Conservation (phyloP, 2,797 vertebrate genomes). For the Pelobates cultripes region DNA sequence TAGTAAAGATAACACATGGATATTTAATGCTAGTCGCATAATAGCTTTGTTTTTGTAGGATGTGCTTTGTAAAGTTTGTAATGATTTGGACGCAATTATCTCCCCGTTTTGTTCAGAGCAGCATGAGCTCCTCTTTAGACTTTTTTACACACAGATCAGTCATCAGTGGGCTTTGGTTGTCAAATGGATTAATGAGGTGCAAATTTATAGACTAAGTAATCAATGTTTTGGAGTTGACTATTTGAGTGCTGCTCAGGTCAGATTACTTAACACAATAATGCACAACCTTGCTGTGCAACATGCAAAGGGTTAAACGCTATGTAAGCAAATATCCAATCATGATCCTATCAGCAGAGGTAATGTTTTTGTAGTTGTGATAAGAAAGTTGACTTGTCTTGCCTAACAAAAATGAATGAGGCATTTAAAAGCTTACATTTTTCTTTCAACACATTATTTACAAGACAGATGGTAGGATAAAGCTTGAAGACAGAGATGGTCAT, state of each 20-base stretch:
- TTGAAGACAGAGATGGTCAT: conserved; percentile 31
- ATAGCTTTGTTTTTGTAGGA: conserved; percentile 26
- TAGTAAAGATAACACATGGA: no score
- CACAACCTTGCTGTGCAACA: conserved; percentile 3
- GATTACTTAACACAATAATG: neutral
- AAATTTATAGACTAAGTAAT: conserved; percentile 45
- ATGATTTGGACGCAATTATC: no score
- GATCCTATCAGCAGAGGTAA: conserved; percentile 40
- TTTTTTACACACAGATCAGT: conserved; percentile 42
- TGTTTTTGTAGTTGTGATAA: conserved; percentile 38
- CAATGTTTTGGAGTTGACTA: conserved; percentile 20
- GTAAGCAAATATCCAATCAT: conserved; percentile 33
- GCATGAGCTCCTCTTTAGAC: conserved; percentile 5
- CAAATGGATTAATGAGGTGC: conserved; percentile 53
- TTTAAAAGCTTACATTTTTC: conserved; percentile 39
- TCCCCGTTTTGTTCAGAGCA: no score
- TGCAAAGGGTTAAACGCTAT: conserved; percentile 43
- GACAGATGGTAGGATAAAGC: conserved; percentile 40
- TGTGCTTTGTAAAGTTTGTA: no score
- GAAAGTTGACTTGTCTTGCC: conserved; percentile 48
- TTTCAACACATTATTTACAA: conserved; percentile 46
- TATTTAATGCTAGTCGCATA: no score
- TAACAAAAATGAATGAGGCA: conserved; percentile 13
- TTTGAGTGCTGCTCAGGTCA: neutral
- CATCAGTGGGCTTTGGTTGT: conserved; percentile 24